phyloP scores from a whole-genome alignment of 2,113 vertebrate species.

The Mobula hypostoma region DNA sequence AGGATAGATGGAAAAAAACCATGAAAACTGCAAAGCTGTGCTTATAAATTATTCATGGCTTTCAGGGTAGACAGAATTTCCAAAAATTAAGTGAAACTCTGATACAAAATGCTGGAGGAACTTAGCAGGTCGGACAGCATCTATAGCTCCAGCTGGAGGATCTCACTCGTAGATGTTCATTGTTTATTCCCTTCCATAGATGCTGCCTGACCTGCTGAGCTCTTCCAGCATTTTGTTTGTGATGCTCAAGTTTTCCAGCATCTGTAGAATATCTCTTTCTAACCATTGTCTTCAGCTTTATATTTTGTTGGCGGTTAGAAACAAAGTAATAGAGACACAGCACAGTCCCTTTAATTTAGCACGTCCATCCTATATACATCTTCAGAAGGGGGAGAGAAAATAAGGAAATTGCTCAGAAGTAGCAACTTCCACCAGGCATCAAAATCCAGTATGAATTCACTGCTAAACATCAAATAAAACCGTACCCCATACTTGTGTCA shows the following conservation, averaged over 20 bases:
- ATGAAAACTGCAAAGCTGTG: background rate
- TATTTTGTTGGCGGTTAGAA: background rate
- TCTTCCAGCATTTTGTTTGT: too few relatives aligned
- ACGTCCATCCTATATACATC: too few relatives aligned
- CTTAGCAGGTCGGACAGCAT: too few relatives aligned
- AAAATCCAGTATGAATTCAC: background rate
- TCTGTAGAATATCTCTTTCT: background rate
- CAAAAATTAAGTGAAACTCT: background rate
- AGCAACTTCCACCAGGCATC: background rate
- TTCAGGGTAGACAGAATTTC: background rate
- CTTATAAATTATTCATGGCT: background rate
- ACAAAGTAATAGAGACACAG: too few relatives aligned
- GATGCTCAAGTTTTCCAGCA: too few relatives aligned
- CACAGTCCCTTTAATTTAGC: too few relatives aligned
- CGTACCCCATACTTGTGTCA: background rate
- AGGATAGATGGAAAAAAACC: background rate
- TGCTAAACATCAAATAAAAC: background rate
- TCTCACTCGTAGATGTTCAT: too few relatives aligned
- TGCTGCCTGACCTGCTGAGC: too few relatives aligned
- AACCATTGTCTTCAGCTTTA: background rate
- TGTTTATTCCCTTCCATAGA: too few relatives aligned
- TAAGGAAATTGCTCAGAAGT: background rate
- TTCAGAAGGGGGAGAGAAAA: background rate
- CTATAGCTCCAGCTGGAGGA: too few relatives aligned
- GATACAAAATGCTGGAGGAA: too few relatives aligned